Conservation (phyloP, 2,113 vertebrate genomes). For the Laterallus jamaicensis region DNA sequence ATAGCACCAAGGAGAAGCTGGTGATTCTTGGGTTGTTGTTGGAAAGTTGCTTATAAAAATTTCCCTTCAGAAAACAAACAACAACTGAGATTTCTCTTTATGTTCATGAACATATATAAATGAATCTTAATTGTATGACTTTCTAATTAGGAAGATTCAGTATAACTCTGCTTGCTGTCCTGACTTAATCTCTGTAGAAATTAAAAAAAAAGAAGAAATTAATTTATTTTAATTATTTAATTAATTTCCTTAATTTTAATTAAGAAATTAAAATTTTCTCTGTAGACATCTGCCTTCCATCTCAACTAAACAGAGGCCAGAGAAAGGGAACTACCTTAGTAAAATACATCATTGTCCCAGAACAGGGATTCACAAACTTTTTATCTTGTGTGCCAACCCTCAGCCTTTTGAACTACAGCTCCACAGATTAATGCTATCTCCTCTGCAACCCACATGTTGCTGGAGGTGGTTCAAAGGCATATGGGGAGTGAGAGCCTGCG, state of each 20-base stretch:
- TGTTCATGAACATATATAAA: not conserved
- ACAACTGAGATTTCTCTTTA: not conserved
- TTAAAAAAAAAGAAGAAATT: no score
- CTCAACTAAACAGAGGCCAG: not conserved
- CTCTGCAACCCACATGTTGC: conserved; percentile 25
- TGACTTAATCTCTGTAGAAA: not conserved
- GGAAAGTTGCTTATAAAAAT: not conserved
- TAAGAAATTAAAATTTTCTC: no score
- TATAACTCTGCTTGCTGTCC: not conserved
- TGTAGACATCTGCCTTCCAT: not conserved
- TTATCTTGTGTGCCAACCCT: not conserved
- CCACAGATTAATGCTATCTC: not conserved
- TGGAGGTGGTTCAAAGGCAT: conserved; percentile 43
- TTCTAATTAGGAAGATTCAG: not conserved
- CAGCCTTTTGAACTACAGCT: not conserved
- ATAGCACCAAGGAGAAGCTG: accelerated
- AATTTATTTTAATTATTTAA: no score
- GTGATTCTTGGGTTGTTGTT: not conserved
- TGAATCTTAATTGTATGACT: not conserved
- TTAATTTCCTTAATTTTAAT: no score
- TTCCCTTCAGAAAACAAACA: not conserved
- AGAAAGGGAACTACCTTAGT: not conserved
- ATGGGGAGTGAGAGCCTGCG: conserved; percentile 24
- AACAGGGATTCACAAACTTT: not conserved
- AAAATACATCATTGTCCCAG: not conserved